A percentile compares a stretch with the other conserved stretches of the same genome.
These are phyloP conservation scores for Taeniopygia guttata DNA, from an alignment of 2,797 vertebrate genomes.

Conservation along the genomic window DNA sequence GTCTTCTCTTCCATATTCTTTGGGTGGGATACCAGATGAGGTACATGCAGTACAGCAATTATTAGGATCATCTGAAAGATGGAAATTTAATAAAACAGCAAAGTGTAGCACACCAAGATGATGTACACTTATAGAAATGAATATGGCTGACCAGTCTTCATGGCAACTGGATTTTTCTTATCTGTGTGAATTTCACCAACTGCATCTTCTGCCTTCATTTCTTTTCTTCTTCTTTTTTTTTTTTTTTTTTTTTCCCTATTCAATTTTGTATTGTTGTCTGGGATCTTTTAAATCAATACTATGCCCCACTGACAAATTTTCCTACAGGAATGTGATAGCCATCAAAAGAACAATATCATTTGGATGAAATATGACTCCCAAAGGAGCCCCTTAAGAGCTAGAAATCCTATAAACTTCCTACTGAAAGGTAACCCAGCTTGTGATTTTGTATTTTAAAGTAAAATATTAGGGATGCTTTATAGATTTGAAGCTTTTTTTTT, in stretches of 20 bases:
- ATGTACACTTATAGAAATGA: background rate
- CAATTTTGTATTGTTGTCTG: background rate
- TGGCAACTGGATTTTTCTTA: background rate
- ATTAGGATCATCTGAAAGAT: background rate
- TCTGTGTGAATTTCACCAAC: background rate
- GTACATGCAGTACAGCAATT: background rate
- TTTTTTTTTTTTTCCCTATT: fast-evolving
- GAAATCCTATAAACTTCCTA: background rate
- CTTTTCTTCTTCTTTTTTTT: fast-evolving
- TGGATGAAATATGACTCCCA: constrained; percentile 20
- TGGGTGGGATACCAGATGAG: background rate
- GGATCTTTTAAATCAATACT: background rate
- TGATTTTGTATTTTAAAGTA: constrained; percentile 22
- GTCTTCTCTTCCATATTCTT: background rate
- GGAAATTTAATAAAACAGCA: background rate
- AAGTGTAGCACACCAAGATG: background rate
- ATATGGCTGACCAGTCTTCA: background rate
- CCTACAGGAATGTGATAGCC: background rate
- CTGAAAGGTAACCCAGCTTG: constrained; percentile 15
- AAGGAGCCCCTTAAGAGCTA: background rate
- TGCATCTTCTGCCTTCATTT: background rate
- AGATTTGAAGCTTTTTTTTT: background rate
- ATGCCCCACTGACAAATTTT: constrained; percentile 16
- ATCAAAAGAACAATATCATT: constrained; percentile 33
- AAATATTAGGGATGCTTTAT: constrained; percentile 21